These are phyloP conservation scores for Corythoichthys intestinalis DNA, from an alignment of 2,113 vertebrate species.

Conservation along the genomic window DNA sequence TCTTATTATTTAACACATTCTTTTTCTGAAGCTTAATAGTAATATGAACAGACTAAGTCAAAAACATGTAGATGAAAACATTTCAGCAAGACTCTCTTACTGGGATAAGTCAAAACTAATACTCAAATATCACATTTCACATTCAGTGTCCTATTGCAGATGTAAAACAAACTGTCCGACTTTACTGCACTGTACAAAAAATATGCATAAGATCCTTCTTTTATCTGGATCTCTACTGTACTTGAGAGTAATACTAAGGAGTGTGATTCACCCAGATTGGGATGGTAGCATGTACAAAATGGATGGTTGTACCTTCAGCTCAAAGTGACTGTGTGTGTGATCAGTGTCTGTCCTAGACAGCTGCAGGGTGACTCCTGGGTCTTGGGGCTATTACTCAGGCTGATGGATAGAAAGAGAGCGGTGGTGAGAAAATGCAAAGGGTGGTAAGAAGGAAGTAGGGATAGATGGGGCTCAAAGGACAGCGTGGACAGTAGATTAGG, in stretches of 20 bases:
- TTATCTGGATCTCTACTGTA: constrained; percentile 25
- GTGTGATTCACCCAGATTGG: constrained; percentile 26
- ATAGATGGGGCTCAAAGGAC: constrained; percentile 35
- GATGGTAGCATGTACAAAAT: constrained; percentile 44
- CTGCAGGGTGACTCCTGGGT: constrained; percentile 64
- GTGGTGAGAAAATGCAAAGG: constrained; percentile 34
- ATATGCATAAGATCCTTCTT: constrained; percentile 9
- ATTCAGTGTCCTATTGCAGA: neutral
- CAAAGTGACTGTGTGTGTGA: constrained; percentile 62
- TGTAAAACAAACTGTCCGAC: constrained; percentile 10
- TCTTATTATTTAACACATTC: constrained; percentile 22
- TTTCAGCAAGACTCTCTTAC: constrained; percentile 2
- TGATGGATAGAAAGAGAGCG: constrained; percentile 61
- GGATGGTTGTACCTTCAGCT: constrained; percentile 53
- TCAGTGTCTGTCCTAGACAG: constrained; percentile 64
- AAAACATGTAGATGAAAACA: constrained; percentile 34
- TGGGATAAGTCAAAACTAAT: constrained; percentile 25
- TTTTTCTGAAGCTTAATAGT: constrained; percentile 8
- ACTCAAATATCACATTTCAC: constrained; percentile 1
- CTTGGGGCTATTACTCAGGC: constrained; percentile 65
- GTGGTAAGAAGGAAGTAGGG: constrained; percentile 26
- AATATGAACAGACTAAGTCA: constrained; percentile 25
- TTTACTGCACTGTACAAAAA: neutral
- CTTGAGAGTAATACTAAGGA: constrained; percentile 36
- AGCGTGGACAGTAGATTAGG: constrained; percentile 42